phyloP scores from a whole-genome alignment of 2,797 vertebrate genomes.

The Macropodus opercularis region DNA sequence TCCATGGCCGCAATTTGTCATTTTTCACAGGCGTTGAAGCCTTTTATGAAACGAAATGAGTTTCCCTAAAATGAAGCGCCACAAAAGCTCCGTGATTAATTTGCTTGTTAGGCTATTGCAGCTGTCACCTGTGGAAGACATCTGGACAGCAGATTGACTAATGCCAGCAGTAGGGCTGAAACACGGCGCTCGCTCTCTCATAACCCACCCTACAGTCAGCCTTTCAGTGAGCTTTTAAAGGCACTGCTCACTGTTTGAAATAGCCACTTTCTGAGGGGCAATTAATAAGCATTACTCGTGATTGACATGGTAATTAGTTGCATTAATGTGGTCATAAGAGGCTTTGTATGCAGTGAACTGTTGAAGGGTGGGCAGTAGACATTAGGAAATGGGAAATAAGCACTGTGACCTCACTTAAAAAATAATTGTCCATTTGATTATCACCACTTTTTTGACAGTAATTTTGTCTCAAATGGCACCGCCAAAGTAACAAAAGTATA shows the following conservation, averaged over 20 bases:
- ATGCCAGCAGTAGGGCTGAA: constrained; percentile 82
- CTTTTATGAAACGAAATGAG: constrained; percentile 88
- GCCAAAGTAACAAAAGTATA: constrained; percentile 54
- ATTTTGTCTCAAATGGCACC: constrained; percentile 68
- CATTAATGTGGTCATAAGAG: constrained; percentile 85
- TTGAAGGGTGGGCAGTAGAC: constrained; percentile 49
- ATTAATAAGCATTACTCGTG: constrained; percentile 87
- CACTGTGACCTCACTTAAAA: constrained; percentile 78
- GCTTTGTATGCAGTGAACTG: constrained; percentile 76
- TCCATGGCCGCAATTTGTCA: constrained; percentile 84
- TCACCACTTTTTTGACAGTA: constrained; percentile 65
- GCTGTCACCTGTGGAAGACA: constrained; percentile 89
- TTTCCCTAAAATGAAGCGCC: constrained; percentile 85
- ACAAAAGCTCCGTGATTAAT: constrained; percentile 88
- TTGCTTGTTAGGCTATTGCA: constrained; percentile 89
- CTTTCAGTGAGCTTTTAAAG: constrained; percentile 83
- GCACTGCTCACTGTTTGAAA: constrained; percentile 79
- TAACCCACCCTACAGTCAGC: constrained; percentile 75
- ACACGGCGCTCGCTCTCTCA: constrained; percentile 67
- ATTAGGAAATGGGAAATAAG: constrained; percentile 60
- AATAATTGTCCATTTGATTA: constrained; percentile 79
- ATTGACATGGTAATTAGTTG: constrained; percentile 87
- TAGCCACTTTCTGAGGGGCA: constrained; percentile 79
- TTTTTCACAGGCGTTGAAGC: constrained; percentile 87
- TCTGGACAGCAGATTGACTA: constrained; percentile 90